A percentile compares a stretch with the other conserved stretches of the same genome.
phyloP scores from a whole-genome alignment of 2,888 invertebrate genomes.

The Pristionchus maxplancki region DNA sequence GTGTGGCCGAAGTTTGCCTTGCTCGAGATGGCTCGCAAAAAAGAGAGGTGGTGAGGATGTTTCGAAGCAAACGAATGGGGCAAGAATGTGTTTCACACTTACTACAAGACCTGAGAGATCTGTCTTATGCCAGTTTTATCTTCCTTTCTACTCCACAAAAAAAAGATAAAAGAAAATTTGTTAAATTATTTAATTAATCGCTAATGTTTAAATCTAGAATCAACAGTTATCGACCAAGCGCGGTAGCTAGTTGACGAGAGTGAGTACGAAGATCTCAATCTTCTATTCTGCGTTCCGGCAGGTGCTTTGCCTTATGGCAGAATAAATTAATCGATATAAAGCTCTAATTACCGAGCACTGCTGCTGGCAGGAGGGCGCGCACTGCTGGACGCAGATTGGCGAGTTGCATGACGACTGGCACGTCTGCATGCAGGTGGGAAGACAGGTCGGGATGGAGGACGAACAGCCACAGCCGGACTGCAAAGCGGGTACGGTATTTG shows the following conservation, averaged over 20 bases:
- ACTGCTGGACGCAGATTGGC: constrained; percentile 58
- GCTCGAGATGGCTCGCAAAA: background rate
- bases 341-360: no score
- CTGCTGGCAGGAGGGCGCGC: constrained; percentile 64
- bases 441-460: constrained; percentile 55
- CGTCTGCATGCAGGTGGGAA: constrained; percentile 66
- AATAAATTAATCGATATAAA: no score
- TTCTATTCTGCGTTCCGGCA: background rate
- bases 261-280: background rate
- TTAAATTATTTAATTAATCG: no score
- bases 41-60: background rate
- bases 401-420: constrained; percentile 63
- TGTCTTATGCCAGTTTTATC: background rate
- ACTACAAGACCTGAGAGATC: background rate
- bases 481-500: background rate
- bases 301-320: no score
- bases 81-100: background rate
- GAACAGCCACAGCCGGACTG: constrained; percentile 47
- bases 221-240: no score
- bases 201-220: no score
- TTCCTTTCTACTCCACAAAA: background rate
- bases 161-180: no score
- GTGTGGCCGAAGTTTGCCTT: background rate
- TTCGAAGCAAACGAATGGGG: background rate
- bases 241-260: no score